A percentile compares a stretch with the other conserved stretches of the same genome.
Evolutionary conservation across 1,140 invertebrate species (phyloP).

Genomic region (Eulimnadia texana): DNA sequence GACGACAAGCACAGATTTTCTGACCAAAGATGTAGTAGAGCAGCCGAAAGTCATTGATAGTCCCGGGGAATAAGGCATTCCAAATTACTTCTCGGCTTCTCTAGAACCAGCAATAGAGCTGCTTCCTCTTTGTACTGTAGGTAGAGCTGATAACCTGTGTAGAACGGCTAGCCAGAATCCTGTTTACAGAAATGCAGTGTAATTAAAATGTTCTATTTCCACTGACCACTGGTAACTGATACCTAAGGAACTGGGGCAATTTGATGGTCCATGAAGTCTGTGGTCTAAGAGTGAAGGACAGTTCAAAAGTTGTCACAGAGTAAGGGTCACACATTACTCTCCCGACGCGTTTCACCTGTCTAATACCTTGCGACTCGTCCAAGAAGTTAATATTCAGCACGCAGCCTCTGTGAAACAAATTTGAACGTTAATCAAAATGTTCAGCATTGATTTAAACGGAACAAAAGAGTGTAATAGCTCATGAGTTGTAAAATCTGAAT

Average conservation of each 20-base stretch:
- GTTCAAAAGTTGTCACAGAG: not conserved
- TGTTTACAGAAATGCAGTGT: not conserved
- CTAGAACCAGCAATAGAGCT: conserved; percentile 1
- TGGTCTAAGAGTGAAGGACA: not conserved
- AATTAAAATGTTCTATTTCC: not conserved
- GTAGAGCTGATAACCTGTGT: not conserved
- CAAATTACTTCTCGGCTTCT: not conserved
- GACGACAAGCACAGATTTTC: no score
- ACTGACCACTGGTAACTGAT: not conserved
- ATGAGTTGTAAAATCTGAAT: no score
- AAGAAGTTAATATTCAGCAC: conserved; percentile 2
- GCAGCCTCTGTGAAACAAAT: not conserved
- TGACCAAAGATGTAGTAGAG: no score
- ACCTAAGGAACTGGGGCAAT: conserved; percentile 8
- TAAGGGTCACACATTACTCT: not conserved
- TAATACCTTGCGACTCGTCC: not conserved
- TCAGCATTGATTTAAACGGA: no score
- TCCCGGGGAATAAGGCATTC: no score
- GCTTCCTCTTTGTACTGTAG: conserved; percentile 3
- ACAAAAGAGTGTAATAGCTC: no score
- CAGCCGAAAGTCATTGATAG: no score
- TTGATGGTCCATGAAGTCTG: not conserved
- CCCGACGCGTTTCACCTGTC: not conserved
- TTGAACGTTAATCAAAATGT: not conserved
- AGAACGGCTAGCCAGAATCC: not conserved